Percentiles rank a stretch among this genome's conserved stretches.
Conservation (phyloP, 2,888 invertebrate genomes). For the Yponomeuta cagnagella region DNA sequence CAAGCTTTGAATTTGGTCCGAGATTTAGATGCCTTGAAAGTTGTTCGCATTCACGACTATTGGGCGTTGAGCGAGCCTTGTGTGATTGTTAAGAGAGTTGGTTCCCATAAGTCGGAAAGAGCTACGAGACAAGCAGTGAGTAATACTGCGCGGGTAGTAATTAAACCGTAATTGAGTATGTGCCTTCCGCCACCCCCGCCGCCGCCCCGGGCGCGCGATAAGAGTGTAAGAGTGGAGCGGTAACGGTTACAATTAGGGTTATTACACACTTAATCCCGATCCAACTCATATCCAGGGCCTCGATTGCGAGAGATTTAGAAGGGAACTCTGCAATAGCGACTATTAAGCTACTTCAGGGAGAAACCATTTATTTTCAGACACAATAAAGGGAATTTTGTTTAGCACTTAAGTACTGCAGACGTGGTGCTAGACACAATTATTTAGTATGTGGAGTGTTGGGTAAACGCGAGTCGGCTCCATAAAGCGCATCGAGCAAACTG, state of each 20-base stretch:
- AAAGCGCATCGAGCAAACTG: not conserved
- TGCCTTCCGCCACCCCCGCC: not conserved
- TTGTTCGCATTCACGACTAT: too few species aligned
- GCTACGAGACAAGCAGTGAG: not conserved
- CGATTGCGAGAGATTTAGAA: not conserved
- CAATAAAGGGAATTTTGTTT: not conserved
- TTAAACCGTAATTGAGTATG: constrained; percentile 1
- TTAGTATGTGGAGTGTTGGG: not conserved
- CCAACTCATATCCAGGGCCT: not conserved
- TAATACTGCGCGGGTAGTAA: not conserved
- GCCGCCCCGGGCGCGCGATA: not conserved
- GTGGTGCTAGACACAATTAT: not conserved
- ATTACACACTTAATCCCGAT: constrained; percentile 3
- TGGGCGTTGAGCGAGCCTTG: too few species aligned
- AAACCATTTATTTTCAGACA: not conserved
- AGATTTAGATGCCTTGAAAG: too few species aligned
- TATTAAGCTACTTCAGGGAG: not conserved
- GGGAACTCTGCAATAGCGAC: not conserved
- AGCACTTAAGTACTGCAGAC: not conserved
- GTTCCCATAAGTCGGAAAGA: not conserved
- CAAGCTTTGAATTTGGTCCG: too few species aligned
- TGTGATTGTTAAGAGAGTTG: not conserved
- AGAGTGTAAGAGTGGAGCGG: constrained; percentile 1
- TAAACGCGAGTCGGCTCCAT: not conserved
- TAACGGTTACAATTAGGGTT: constrained; percentile 1